A percentile compares a stretch with the other conserved stretches of the same genome.
phyloP scores from a whole-genome alignment of 2,888 invertebrate species.

The Caenorhabditis zanzibari region DNA sequence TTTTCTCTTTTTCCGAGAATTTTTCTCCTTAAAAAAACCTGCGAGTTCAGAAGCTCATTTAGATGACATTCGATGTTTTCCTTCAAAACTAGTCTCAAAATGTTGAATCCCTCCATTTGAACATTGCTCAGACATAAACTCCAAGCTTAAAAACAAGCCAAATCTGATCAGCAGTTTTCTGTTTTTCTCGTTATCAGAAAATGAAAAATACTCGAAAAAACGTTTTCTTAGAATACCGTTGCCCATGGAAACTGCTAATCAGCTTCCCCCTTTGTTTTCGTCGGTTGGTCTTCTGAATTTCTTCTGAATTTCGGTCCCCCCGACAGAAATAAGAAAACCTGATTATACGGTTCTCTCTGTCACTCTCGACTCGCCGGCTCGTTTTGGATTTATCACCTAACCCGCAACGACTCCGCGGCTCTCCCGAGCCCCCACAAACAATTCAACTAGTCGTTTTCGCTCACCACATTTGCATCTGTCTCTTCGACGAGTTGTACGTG shows the following conservation, averaged over 20 bases:
- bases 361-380: not conserved
- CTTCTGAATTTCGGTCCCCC: not conserved
- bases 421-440: not conserved
- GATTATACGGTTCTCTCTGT: not conserved
- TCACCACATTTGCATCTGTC: conserved; percentile 32
- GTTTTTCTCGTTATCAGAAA: not conserved
- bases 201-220: not conserved
- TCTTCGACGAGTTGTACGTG: conserved; percentile 9
- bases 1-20: too few species aligned
- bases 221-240: conserved; percentile 5
- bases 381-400: conserved; percentile 9
- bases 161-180: not conserved
- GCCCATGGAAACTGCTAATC: conserved; percentile 10
- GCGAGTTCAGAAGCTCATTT: too few species aligned
- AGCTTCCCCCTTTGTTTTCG: conserved; percentile 21
- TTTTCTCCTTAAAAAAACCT: too few species aligned
- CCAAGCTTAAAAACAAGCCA: not conserved
- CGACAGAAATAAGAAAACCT: not conserved
- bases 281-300: not conserved
- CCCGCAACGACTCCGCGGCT: not conserved
- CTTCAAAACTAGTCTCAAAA: not conserved
- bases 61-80: not conserved
- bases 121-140: not conserved
- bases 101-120: not conserved
- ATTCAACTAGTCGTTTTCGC: conserved; percentile 8